A percentile compares a stretch with the other conserved stretches of the same genome.
phyloP scores from a whole-genome alignment of 1,140 invertebrate species.

The Theocolax elegans region DNA sequence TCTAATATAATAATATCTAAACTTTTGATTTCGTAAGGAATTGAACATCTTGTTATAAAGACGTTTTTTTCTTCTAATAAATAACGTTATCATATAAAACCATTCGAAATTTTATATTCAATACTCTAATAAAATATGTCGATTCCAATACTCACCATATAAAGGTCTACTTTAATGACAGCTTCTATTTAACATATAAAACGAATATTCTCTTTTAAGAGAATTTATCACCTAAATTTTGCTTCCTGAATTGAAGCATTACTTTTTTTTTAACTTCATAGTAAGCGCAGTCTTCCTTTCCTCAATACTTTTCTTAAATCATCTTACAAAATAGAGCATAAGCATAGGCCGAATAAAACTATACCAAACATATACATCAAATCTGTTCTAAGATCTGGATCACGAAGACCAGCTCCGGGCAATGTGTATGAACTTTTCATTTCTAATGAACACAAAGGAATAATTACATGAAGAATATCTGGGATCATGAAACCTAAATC shows the following conservation, averaged over 20 bases:
- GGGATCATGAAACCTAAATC: slow-evolving; percentile 82
- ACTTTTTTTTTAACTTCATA: background rate
- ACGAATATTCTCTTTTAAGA: slow-evolving; percentile 21
- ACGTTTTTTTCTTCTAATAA: slow-evolving; percentile 1
- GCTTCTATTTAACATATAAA: background rate
- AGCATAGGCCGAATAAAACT: slow-evolving; percentile 58
- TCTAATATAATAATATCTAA: slow-evolving; percentile 25
- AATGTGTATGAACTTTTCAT: slow-evolving; percentile 55
- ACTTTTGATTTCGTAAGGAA: slow-evolving; percentile 8
- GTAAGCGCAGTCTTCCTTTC: slow-evolving; percentile 18
- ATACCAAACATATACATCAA: slow-evolving; percentile 59
- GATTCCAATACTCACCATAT: slow-evolving; percentile 4
- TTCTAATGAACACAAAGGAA: slow-evolving; percentile 69
- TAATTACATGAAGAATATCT: slow-evolving; percentile 75
- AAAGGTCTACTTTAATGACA: slow-evolving; percentile 6
- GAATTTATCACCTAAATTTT: slow-evolving; percentile 16
- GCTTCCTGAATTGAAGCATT: background rate
- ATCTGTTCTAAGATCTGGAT: slow-evolving; percentile 58
- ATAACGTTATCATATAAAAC: slow-evolving; percentile 14
- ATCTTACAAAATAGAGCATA: slow-evolving; percentile 58
- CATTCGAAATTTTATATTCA: slow-evolving; percentile 5
- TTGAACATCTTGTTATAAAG: slow-evolving; percentile 3
- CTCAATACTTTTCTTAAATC: slow-evolving; percentile 23
- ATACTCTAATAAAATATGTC: slow-evolving; percentile 17
- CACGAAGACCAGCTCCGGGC: slow-evolving; percentile 53